Evolutionary conservation across 2,888 invertebrate genomes (phyloP).

Genomic region (Microlaimidae sp.): DNA sequence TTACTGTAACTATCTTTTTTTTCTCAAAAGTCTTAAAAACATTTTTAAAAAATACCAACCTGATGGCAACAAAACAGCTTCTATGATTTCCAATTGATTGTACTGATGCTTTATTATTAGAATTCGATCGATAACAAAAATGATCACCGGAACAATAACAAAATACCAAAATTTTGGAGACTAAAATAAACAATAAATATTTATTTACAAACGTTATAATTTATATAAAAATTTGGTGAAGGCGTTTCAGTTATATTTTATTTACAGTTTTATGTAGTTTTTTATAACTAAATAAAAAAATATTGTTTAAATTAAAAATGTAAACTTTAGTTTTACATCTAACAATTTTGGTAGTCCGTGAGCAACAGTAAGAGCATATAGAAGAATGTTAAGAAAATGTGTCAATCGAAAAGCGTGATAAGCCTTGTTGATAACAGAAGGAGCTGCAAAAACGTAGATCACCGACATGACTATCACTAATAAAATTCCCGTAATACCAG

Average conservation of each 20-base stretch:
- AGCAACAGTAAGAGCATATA: slow-evolving; percentile 67
- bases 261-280: neutral
- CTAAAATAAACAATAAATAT: slow-evolving; percentile 24
- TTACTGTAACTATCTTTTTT: no score
- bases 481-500: slow-evolving; percentile 57
- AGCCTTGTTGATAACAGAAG: slow-evolving; percentile 70
- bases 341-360: slow-evolving; percentile 79
- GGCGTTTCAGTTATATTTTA: neutral
- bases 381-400: slow-evolving; percentile 65
- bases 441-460: slow-evolving; percentile 90
- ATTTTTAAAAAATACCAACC: slow-evolving; percentile 26
- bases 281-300: neutral
- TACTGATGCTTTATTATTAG: slow-evolving; percentile 39
- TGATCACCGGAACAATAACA: slow-evolving; percentile 70
- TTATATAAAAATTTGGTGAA: neutral
- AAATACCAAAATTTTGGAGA: slow-evolving; percentile 75
- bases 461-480: slow-evolving; percentile 77
- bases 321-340: no score
- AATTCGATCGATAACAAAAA: slow-evolving; percentile 77
- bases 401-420: slow-evolving; percentile 90
- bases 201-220: no score
- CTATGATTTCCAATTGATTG: slow-evolving; percentile 61
- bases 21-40: no score
- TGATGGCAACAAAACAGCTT: slow-evolving; percentile 78
- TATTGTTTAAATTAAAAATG: slow-evolving; percentile 5